Conservation (phyloP, 92 coral and sea anemone species). For the Porites lobata region DNA sequence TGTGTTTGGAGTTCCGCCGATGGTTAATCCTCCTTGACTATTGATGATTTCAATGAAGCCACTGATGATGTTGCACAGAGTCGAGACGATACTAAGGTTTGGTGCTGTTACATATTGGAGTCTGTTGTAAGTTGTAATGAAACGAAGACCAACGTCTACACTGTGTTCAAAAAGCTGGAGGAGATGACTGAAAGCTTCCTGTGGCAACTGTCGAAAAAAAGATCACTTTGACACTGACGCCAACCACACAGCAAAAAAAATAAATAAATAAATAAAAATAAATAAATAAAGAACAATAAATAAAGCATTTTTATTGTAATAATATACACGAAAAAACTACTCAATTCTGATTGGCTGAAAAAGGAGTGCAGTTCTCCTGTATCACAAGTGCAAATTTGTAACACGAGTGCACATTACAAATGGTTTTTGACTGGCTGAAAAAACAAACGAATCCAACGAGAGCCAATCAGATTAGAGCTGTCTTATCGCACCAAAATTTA, state of each 20-base stretch:
- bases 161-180: slow-evolving; percentile 77
- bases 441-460: no score
- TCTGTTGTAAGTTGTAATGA: slow-evolving; percentile 66
- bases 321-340: no score
- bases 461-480: no score
- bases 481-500: no score
- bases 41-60: slow-evolving; percentile 82
- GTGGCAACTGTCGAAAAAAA: slow-evolving; percentile 68
- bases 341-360: no score
- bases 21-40: slow-evolving; percentile 68
- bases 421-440: no score
- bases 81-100: slow-evolving; percentile 75
- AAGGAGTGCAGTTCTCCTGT: no score
- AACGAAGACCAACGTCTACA: slow-evolving; percentile 83
- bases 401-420: no score
- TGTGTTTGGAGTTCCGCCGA: slow-evolving; percentile 10
- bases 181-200: slow-evolving; percentile 70
- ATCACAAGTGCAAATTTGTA: no score
- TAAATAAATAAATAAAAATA: no score
- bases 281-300: no score
- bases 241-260: background rate
- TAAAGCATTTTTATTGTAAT: background rate
- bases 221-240: background rate
- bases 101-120: slow-evolving; percentile 83
- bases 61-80: slow-evolving; percentile 83